Evolutionary conservation across 1,140 invertebrate species (phyloP), one percentile per base, ranked within the genome.

Genomic region (Heliconius congener): DNA sequence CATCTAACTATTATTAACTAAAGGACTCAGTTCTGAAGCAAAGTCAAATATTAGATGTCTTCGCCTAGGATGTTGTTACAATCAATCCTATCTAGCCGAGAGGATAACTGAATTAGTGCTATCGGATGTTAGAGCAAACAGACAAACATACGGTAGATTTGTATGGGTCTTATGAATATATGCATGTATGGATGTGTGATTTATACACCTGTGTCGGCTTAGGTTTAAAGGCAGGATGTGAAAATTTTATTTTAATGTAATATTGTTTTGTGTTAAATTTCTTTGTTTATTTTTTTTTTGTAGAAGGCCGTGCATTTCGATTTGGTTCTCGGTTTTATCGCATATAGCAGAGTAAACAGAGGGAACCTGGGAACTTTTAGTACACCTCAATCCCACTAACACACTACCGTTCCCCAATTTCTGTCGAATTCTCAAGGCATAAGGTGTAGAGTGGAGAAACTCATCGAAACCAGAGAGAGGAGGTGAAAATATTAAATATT

Each of bases 71-170:
- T 66, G 27, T 66, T 66, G 60, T 66, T 30, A 66, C 9, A 30
- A 66, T 66, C 60, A 30, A 66, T 66, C 23, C 23, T 23, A 66
- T 30, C 60, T 30, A n/a, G 27, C 60, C 4, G 60, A 66, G 60
- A 66, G 60, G 60, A 66, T 66, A 66, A 66, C 30, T 30, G 60
- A 66, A 66, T 66, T 66, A 66, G 27, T 66, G 60, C 60, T 66
- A 66, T 66, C 60, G 60, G 27, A 57, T 57, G 60, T 66, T 30
- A 66, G 27, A 27, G 9, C 60, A 66, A 66, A 66, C 23, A 66
- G 60, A 66, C 60, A 66, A 66, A 66, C 27, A 66, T 23, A 66
- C 60, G 60, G 60, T 66, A 66, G 60, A 66, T 3, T 66, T 16
- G 13, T 60, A 60, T 60, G 9, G 55, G 3, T 66, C 60, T 66